A percentile compares a stretch with the other conserved stretches of the same genome.
These are phyloP conservation scores for Spodoptera exigua DNA, from an alignment of 2,888 invertebrate species.

Conservation along the genomic window DNA sequence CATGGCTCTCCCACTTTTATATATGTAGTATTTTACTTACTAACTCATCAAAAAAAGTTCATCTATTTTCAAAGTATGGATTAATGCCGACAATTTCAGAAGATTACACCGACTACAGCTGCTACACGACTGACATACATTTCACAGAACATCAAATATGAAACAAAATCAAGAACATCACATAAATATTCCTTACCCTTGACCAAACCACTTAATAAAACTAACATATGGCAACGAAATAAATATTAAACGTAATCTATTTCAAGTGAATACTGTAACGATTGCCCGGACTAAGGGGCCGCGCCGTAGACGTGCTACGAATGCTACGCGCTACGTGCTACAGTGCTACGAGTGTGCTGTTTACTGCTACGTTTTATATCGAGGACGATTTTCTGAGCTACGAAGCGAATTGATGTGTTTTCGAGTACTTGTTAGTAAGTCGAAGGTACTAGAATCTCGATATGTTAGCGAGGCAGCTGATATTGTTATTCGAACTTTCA, in stretches of 20 bases:
- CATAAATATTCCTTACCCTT: not conserved
- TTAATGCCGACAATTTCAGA: too few species aligned
- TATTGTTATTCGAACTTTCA: slow-evolving; percentile 23
- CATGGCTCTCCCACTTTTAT: too few species aligned
- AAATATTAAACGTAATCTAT: slow-evolving; percentile 68
- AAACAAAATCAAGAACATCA: not conserved
- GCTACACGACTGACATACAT: too few species aligned
- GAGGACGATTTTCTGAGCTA: slow-evolving; percentile 40
- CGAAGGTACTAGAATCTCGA: slow-evolving; percentile 17
- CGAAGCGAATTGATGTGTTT: slow-evolving; percentile 39
- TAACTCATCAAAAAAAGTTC: too few species aligned
- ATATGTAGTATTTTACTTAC: too few species aligned
- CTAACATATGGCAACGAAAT: slow-evolving; percentile 52
- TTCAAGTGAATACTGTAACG: slow-evolving; percentile 60
- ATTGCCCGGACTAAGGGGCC: slow-evolving; percentile 68
- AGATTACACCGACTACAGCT: too few species aligned
- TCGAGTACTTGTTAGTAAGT: slow-evolving; percentile 46
- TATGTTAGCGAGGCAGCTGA: slow-evolving; percentile 22
- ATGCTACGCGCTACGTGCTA: slow-evolving; percentile 69
- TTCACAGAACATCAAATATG: slow-evolving; percentile 4
- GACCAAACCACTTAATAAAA: slow-evolving; percentile 25
- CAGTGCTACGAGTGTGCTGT: slow-evolving; percentile 56
- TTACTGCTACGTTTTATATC: slow-evolving; percentile 40
- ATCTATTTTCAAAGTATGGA: not conserved
- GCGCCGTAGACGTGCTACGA: slow-evolving; percentile 82